A percentile compares a stretch with the other conserved stretches of the same genome.
Evolutionary conservation across 1,140 invertebrate species (phyloP).

Genomic region (Cotesia chilonis): DNA sequence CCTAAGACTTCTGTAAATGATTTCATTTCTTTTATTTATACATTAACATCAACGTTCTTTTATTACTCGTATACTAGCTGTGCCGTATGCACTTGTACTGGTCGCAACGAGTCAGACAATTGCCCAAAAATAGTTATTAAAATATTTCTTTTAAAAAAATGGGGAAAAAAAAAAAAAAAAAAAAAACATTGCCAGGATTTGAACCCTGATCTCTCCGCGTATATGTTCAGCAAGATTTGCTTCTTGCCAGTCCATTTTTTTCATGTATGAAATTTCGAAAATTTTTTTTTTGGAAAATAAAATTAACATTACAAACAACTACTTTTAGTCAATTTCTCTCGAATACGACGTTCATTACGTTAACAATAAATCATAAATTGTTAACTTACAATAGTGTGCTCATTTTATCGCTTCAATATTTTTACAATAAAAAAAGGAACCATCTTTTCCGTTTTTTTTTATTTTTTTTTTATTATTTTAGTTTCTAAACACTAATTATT

Average conservation of each 20-base stretch:
- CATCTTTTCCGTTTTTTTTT: slow-evolving; percentile 43
- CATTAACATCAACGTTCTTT: slow-evolving; percentile 42
- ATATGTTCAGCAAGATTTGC: neutral
- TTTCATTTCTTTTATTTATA: slow-evolving; percentile 44
- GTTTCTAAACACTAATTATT: slow-evolving; percentile 51
- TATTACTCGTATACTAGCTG: slow-evolving; percentile 66
- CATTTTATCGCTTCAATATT: slow-evolving; percentile 37
- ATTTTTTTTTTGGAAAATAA: slow-evolving; percentile 43
- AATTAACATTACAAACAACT: slow-evolving; percentile 39
- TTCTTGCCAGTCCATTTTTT: slow-evolving; percentile 45
- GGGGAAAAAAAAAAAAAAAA: neutral
- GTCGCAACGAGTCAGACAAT: slow-evolving; percentile 56
- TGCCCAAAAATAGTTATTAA: slow-evolving; percentile 47
- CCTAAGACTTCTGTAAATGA: slow-evolving; percentile 49
- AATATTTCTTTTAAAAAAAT: neutral
- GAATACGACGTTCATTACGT: neutral
- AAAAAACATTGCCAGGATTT: neutral
- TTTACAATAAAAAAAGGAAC: slow-evolving; percentile 58
- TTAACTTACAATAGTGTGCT: slow-evolving; percentile 34
- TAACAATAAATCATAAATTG: too few species aligned
- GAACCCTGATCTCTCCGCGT: too few species aligned
- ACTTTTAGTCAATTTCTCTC: neutral
- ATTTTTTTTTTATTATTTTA: too few species aligned
- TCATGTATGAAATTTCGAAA: slow-evolving; percentile 54
- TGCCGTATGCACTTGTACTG: slow-evolving; percentile 67